Percentiles rank a stretch among this genome's conserved stretches.
These are phyloP conservation scores for Umimayanthus chanpuru DNA, from an alignment of 92 coral and sea anemone genomes.

Conservation along the genomic window DNA sequence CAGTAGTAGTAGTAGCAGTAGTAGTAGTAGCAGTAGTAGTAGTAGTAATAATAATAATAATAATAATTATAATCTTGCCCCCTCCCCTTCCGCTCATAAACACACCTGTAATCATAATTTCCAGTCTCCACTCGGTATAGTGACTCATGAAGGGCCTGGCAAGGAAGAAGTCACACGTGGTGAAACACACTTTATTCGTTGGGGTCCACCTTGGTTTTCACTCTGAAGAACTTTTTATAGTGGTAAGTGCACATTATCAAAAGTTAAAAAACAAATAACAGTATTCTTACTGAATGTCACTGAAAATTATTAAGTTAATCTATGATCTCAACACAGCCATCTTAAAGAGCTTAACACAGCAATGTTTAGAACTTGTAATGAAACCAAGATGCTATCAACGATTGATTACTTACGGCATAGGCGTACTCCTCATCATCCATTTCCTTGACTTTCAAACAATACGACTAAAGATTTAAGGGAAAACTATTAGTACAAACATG, in stretches of 20 bases:
- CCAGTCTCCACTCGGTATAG: conserved; percentile 99
- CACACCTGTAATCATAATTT: conserved; percentile 98
- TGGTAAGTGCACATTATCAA: too few relatives aligned
- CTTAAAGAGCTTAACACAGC: too few relatives aligned
- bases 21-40: too few relatives aligned
- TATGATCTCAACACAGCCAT: too few relatives aligned
- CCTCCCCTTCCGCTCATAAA: too few relatives aligned
- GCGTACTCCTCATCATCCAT: conserved; percentile 99
- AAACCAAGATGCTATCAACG: not conserved
- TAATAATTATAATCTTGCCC: not conserved
- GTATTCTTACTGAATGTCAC: not conserved
- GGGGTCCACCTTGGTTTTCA: too few relatives aligned
- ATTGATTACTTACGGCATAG: conserved; percentile 85
- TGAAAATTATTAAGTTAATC: too few relatives aligned
- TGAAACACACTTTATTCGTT: too few relatives aligned
- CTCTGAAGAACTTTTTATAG: too few relatives aligned
- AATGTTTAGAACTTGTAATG: not conserved
- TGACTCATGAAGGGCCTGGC: conserved; percentile 95
- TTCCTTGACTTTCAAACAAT: conserved; percentile 96
- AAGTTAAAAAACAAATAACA: too few relatives aligned
- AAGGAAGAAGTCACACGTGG: not conserved
- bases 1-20: too few relatives aligned
- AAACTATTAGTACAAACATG: not conserved
- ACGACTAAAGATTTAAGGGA: conserved; percentile 69
- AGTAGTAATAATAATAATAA: not conserved